Percentiles rank a stretch among this genome's conserved stretches.
phyloP scores from a whole-genome alignment of 2,888 invertebrate species.

The Trilocha varians region DNA sequence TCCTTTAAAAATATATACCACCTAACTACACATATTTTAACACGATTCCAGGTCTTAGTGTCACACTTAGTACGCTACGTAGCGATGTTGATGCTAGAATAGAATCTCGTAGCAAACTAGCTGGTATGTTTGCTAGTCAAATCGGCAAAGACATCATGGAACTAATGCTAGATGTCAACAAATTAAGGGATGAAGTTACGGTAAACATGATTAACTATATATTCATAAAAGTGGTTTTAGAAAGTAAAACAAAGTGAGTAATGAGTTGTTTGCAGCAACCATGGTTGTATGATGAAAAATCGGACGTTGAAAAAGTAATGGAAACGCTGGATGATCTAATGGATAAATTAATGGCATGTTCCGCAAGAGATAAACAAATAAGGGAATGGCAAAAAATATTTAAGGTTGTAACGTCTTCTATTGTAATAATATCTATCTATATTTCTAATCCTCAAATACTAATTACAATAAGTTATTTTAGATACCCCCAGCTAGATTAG shows the following conservation, averaged over 20 bases:
- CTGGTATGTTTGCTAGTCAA: constrained; percentile 79
- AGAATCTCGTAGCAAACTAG: constrained; percentile 78
- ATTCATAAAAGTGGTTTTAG: not conserved
- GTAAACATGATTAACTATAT: constrained; percentile 55
- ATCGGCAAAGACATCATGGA: constrained; percentile 85
- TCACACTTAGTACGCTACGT: constrained; percentile 75
- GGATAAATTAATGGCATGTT: constrained; percentile 75
- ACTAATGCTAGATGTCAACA: constrained; percentile 81
- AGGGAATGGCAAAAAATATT: constrained; percentile 89
- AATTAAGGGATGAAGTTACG: constrained; percentile 80
- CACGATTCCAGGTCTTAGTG: constrained; percentile 67
- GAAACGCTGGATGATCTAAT: constrained; percentile 76
- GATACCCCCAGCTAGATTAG: constrained; percentile 88
- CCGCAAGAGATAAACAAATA: constrained; percentile 81
- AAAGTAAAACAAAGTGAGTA: constrained; percentile 2
- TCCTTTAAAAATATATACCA: not conserved
- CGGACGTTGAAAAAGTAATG: constrained; percentile 78
- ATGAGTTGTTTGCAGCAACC: constrained; percentile 72
- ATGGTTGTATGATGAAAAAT: constrained; percentile 81
- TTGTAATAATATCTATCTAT: too few species aligned
- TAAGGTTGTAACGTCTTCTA: constrained; percentile 76
- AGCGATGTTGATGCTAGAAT: constrained; percentile 80
- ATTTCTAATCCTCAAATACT: not conserved
- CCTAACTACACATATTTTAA: not conserved
- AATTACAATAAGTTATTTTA: constrained; percentile 30